Evolutionary conservation across 2,888 invertebrate genomes (phyloP), one percentile per base, ranked within the genome.

Genomic region (Erebia epiphron): DNA sequence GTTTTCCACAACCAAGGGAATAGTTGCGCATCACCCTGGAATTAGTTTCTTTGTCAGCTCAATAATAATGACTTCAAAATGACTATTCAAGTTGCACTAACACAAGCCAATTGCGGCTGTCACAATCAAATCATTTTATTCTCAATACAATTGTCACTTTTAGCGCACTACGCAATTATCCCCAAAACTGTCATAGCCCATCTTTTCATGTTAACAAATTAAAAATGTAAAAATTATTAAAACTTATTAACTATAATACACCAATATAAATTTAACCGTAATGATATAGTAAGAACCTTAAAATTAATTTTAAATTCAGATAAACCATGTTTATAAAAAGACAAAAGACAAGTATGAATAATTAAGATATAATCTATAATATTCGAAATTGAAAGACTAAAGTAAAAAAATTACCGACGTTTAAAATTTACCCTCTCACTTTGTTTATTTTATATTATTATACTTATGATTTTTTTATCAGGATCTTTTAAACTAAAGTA

Each of bases 311-410:
- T 60, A 10, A 43, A 43, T 60, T 60, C 5, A 5, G 16, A 16
- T 60, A 60, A 41, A 43, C 41, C 41, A 60, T 43, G 43, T 60
- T 41, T 35, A 58, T 14, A 16, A 43, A 60, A 60, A 41, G 41
- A 10, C 9, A 41, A 41, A 43, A 43, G 43, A 60, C 41, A 60
- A 43, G n/a, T 60, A 57, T 9, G 7, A 58, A 35, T 58, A 13
- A 9, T 2, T 8, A 58, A 10, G 46, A 46, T 46, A 46, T 46
- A n/a, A 58, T 58, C 35, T n/a, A 58, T n/a, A 26, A 56, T 35
- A 35, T 35, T 56, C 1, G 11, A 35, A 58, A 26, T 58, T 1
- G 8, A n/a, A 58, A 35, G 58, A n/a, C 14, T 58, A 35, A 57
- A 57, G 56, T 56, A 21, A 13, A 57, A 57, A 57, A 57, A 21